Base-by-base conservation (phyloP, 2,888 invertebrate species). In the Cantharis lateralis region DNA sequence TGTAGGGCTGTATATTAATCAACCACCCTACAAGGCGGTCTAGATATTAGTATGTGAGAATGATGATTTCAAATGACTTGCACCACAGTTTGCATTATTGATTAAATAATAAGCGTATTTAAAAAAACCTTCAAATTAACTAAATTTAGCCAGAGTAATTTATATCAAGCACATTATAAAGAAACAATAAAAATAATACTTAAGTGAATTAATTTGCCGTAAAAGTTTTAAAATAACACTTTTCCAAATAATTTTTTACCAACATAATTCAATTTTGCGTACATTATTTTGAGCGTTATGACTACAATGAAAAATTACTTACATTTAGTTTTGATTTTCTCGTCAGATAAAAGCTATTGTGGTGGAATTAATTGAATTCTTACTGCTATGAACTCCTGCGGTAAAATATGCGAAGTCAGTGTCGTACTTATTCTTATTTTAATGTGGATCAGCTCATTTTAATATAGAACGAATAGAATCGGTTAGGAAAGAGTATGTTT, bases 391-490 rank as follows among this genome's bases (percentile, higher is more conserved):
- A 76, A 74, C 76, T 79, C 78, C 79, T 62, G 77, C 75, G 79
- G 80, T 78, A 78, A 81, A 80, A 81, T 81, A 81, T 80, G 81
- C 79, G 77, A 77, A 80, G 80, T 79, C 81, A 79, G 78, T 80
- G 80, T 79, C 77, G 79, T 77, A 79, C 80, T 77, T 80, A 79
- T 80, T 79, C 75, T 80, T 77, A 79, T 81, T 80, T 81, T 81
- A 81, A 81, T 81, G 78, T 80, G 76, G 79, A 77, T 24, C 24
- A 24, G 24, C 24, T 80, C 77, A 79, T 81, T 80, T 81, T 81
- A 81, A 81, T 81, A 78, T 80, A 77, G 79, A 77, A 77, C 71
- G 64, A 18, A 71, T 71, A 74, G 75, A 80, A 74, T 80, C 81
- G 79, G 75, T 76, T 78, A 66, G 62, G 66, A 63, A 73, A 18